Conservation (phyloP, 1,140 invertebrate species). For the Drosophila grimshawi region DNA sequence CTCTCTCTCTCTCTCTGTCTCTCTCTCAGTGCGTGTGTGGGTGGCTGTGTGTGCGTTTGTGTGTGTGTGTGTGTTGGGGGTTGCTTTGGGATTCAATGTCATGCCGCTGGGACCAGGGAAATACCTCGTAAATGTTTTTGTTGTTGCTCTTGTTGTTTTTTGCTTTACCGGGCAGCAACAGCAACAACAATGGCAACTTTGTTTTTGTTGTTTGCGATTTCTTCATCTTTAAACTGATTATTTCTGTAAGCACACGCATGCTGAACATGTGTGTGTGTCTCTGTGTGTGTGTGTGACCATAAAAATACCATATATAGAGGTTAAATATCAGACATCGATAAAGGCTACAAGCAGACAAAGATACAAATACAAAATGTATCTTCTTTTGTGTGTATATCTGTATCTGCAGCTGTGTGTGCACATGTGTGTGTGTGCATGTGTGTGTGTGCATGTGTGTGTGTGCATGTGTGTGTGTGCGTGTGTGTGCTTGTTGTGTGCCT, state of each 20-base stretch:
- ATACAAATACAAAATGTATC: constrained; percentile 60
- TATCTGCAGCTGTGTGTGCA: constrained; percentile 5
- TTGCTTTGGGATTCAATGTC: constrained; percentile 84
- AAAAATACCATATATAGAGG: constrained; percentile 67
- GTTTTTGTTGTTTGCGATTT: constrained; percentile 71
- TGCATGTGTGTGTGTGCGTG: constrained; percentile 24
- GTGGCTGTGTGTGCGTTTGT: not conserved
- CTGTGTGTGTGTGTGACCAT: constrained; percentile 42
- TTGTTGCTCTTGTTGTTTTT: constrained; percentile 42
- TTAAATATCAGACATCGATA: constrained; percentile 81
- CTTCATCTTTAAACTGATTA: constrained; percentile 81
- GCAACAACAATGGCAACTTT: constrained; percentile 41
- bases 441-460: constrained; percentile 19
- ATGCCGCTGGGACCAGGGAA: constrained; percentile 84
- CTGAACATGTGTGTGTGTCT: not conserved
- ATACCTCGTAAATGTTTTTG: constrained; percentile 67
- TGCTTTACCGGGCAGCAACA: constrained; percentile 17
- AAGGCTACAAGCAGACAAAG: constrained; percentile 63
- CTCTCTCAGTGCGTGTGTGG: not conserved
- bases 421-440: not conserved
- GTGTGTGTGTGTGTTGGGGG: constrained; percentile 53
- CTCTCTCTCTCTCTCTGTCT: no score
- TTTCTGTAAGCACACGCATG: constrained; percentile 59
- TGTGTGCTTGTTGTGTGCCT: constrained; percentile 5
- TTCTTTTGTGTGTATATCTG: constrained; percentile 11